Conservation (phyloP, 30 jellyfish, hydroid and myxozoan genomes). For the Turritopsis rubra region DNA sequence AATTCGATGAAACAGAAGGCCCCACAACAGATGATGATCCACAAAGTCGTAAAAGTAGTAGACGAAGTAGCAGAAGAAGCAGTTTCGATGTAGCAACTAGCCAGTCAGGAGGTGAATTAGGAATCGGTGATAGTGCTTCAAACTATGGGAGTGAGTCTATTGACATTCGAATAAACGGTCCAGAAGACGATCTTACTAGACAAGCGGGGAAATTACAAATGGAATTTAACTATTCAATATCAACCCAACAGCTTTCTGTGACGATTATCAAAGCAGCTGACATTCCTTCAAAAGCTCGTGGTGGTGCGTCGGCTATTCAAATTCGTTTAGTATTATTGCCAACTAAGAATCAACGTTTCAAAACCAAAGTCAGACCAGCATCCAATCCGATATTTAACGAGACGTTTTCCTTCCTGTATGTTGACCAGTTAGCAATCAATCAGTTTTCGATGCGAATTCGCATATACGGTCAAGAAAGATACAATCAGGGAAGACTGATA, state of each 20-base stretch:
- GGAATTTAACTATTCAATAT: constrained; percentile 63
- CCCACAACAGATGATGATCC: constrained; percentile 85
- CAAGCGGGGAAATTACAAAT: constrained; percentile 69
- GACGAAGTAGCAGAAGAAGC: constrained; percentile 86
- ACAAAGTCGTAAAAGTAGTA: constrained; percentile 70
- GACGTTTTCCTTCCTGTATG: constrained; percentile 63
- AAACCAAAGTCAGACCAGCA: constrained; percentile 92
- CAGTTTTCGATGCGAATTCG: constrained; percentile 68
- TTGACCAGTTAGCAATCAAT: constrained; percentile 44
- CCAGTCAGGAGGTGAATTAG: constrained; percentile 77
- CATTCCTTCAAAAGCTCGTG: constrained; percentile 90
- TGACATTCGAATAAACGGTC: constrained; percentile 65
- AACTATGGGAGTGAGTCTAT: constrained; percentile 73
- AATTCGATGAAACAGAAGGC: constrained; percentile 62
- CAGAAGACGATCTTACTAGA: constrained; percentile 64
- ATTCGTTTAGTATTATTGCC: constrained; percentile 86
- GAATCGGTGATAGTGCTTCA: constrained; percentile 84
- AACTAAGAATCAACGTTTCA: constrained; percentile 53
- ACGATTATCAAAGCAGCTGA: constrained; percentile 79
- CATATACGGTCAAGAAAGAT: constrained; percentile 86
- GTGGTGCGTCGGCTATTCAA: constrained; percentile 93
- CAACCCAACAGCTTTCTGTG: constrained; percentile 61
- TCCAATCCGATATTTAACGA: constrained; percentile 88
- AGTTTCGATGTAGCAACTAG: constrained; percentile 73
- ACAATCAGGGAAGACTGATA: constrained; percentile 68